Evolutionary conservation across 2,888 invertebrate species (phyloP).

Genomic region (Pterostichus niger): DNA sequence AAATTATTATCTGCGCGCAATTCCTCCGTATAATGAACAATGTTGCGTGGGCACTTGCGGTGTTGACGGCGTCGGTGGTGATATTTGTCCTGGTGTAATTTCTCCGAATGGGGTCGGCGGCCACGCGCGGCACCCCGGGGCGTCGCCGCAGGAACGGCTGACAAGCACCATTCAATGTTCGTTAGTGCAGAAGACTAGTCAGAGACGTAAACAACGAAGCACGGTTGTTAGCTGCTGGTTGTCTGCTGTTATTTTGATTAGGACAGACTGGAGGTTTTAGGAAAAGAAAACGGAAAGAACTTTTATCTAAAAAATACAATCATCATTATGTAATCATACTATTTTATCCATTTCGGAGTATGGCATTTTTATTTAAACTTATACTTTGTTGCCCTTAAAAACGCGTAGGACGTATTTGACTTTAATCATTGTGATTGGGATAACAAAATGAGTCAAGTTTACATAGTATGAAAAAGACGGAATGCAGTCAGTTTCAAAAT

Average conservation of each 20-base stretch:
- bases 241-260: background rate
- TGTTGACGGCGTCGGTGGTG: background rate
- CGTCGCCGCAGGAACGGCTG: background rate
- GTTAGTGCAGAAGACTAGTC: conserved; percentile 20
- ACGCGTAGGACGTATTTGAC: too few species aligned
- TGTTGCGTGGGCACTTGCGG: background rate
- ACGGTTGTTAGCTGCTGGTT: conserved; percentile 14
- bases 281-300: background rate
- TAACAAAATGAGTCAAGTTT: too few species aligned
- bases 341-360: too few species aligned
- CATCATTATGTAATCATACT: too few species aligned
- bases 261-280: background rate
- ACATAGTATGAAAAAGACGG: too few species aligned
- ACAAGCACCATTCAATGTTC: conserved; percentile 21
- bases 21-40: background rate
- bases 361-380: too few species aligned
- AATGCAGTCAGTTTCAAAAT: too few species aligned
- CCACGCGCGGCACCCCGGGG: background rate
- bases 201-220: background rate
- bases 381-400: too few species aligned
- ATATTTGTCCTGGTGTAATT: too few species aligned
- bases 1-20: background rate
- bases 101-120: background rate
- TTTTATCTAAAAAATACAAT: background rate
- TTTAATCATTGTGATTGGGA: too few species aligned